phyloP scores from a whole-genome alignment of 2,113 vertebrate species.

The Mustelus asterias region DNA sequence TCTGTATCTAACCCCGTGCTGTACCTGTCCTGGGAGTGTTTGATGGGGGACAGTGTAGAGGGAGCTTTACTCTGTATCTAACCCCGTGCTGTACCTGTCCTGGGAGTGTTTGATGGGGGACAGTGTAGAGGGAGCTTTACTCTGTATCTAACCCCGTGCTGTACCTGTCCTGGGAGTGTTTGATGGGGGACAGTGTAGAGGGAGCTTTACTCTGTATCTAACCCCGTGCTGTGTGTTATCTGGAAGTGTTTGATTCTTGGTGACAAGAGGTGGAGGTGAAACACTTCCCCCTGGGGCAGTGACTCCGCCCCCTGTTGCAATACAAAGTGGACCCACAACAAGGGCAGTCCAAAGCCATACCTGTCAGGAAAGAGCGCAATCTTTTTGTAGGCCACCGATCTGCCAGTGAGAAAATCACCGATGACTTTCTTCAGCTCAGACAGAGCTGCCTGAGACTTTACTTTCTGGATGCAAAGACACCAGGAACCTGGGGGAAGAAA shows the following conservation, averaged over 20 bases:
- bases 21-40: too few species aligned
- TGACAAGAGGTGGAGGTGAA: not conserved
- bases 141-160: too few species aligned
- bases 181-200: too few species aligned
- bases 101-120: too few species aligned
- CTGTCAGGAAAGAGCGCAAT: not conserved
- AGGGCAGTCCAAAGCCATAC: not conserved
- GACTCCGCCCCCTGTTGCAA: not conserved
- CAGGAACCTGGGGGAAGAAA: not conserved
- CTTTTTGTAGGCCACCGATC: not conserved
- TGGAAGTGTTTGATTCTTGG: not conserved
- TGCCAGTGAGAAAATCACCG: not conserved
- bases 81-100: too few species aligned
- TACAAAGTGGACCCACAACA: not conserved
- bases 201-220: not conserved
- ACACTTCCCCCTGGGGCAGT: not conserved
- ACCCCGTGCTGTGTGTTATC: not conserved
- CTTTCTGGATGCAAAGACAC: not conserved
- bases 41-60: too few species aligned
- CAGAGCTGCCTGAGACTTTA: not conserved
- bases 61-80: too few species aligned
- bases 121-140: too few species aligned
- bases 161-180: too few species aligned
- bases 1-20: too few species aligned
- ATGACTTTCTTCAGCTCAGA: not conserved